A percentile compares a stretch with the other conserved stretches of the same genome.
Evolutionary conservation across 2,113 vertebrate genomes (phyloP).

Genomic region (Morone saxatilis): DNA sequence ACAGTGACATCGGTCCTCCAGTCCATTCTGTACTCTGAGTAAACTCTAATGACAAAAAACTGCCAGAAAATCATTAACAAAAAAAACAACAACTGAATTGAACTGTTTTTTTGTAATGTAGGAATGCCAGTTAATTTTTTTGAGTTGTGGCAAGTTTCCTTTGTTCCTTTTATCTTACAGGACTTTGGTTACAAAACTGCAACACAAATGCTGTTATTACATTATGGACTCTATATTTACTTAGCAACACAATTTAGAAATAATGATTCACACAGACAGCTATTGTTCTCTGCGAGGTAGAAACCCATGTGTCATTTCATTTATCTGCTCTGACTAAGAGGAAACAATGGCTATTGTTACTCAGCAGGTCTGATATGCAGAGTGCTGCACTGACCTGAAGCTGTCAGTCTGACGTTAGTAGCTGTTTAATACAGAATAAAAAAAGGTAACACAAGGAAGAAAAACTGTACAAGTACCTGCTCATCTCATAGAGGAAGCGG

Average conservation of each 20-base stretch:
- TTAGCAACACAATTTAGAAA: constrained; percentile 30
- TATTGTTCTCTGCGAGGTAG: constrained; percentile 52
- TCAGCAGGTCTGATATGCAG: constrained; percentile 26
- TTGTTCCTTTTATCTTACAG: constrained; percentile 13
- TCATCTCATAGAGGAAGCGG: constrained; percentile 99
- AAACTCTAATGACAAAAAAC: constrained; percentile 2
- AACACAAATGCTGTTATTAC: constrained; percentile 27
- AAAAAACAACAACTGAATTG: background rate
- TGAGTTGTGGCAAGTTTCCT: background rate
- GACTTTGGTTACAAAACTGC: constrained; percentile 36
- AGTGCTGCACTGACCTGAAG: constrained; percentile 3
- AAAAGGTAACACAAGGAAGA: background rate
- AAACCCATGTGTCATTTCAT: constrained; percentile 50
- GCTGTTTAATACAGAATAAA: background rate
- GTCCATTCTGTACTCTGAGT: constrained; percentile 14
- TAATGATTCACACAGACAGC: constrained; percentile 43
- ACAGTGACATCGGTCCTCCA: constrained; percentile 52
- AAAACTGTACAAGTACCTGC: constrained; percentile 85
- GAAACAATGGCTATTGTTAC: constrained; percentile 64
- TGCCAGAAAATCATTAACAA: constrained; percentile 10
- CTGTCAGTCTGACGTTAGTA: constrained; percentile 3
- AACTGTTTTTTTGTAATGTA: background rate
- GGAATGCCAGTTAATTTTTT: no score
- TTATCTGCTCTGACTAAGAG: constrained; percentile 47
- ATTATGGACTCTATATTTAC: constrained; percentile 12